Evolutionary conservation across 1,140 invertebrate genomes (phyloP).

Genomic region (Elymnias hypermnestra): DNA sequence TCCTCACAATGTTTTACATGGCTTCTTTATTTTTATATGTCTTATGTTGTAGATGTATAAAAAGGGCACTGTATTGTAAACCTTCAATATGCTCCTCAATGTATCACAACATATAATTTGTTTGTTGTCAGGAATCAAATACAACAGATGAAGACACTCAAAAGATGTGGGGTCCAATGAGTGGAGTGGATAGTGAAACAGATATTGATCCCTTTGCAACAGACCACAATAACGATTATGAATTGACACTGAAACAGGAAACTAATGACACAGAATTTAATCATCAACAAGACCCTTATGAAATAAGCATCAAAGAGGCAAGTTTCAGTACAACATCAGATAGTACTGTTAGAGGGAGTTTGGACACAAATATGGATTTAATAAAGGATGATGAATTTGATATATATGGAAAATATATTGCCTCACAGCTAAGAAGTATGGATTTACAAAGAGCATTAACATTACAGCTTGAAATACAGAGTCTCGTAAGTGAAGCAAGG

Average conservation of each 20-base stretch:
- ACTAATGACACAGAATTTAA: conserved; percentile 14
- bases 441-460: conserved; percentile 43
- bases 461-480: conserved; percentile 51
- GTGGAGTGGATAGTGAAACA: conserved; percentile 10
- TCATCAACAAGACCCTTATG: too few species aligned
- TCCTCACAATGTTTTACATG: too few species aligned
- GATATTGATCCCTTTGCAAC: conserved; percentile 30
- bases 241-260: conserved; percentile 31
- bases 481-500: conserved; percentile 49
- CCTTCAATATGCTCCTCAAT: too few species aligned
- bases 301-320: too few species aligned
- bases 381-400: conserved; percentile 67
- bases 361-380: too few species aligned
- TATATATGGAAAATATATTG: conserved; percentile 59
- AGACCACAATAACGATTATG: conserved; percentile 26
- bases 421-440: conserved; percentile 49
- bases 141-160: conserved; percentile 22
- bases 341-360: background rate
- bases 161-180: conserved; percentile 27
- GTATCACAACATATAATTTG: too few species aligned
- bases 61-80: too few species aligned
- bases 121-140: conserved; percentile 19
- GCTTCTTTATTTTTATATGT: too few species aligned
- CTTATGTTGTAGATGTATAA: too few species aligned
- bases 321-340: too few species aligned